Evolutionary conservation across 2,797 vertebrate species (phyloP), one percentile per base, ranked within the genome.

Genomic region (Hippocampus kuda): DNA sequence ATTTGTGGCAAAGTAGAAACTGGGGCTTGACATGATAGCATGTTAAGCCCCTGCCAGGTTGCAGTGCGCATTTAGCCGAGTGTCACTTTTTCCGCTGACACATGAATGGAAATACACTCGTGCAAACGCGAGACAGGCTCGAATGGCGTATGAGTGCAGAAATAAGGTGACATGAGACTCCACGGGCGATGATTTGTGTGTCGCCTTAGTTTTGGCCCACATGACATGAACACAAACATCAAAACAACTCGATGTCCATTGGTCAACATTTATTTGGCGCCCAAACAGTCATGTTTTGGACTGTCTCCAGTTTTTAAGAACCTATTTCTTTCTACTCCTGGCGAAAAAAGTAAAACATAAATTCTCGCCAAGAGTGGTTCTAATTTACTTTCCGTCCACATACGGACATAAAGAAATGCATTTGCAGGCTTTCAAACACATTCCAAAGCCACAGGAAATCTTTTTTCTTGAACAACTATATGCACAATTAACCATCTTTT

Each of bases 61-160:
- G 42, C 48, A 64, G 73, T 66, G 66, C 68, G 72, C 66, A 49
- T 53, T 66, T 56, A 67, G 72, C 65, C 67, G 71, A 75, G n/a
- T 77, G 72, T 70, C 68, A 71, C 71, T 71, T 76, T 61, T 72
- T 76, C 70, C 77, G 66, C 74, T 75, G 74, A 77, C 70, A 74
- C 30, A 4, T 41, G 70, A 71, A 46, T 69, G 59, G 65, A 72
- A 64, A 68, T 9, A 53, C 46, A 64, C 20, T 30, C 66, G 53
- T n/a, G 15, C 26, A 66, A 27, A 66, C 63, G 57, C 51, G 2
- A 30, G 65, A 73, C 46, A 69, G 66, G 27, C 67, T 72, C 57
- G 34, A 48, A 83, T 70, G 62, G 66, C 63, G 1, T 62, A 48
- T 15, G 51, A 69, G 64, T 77, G 69, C 24, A 61, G 51, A 68